Conservation (phyloP, 2,113 vertebrate genomes). For the Trichomycterus rosablanca region DNA sequence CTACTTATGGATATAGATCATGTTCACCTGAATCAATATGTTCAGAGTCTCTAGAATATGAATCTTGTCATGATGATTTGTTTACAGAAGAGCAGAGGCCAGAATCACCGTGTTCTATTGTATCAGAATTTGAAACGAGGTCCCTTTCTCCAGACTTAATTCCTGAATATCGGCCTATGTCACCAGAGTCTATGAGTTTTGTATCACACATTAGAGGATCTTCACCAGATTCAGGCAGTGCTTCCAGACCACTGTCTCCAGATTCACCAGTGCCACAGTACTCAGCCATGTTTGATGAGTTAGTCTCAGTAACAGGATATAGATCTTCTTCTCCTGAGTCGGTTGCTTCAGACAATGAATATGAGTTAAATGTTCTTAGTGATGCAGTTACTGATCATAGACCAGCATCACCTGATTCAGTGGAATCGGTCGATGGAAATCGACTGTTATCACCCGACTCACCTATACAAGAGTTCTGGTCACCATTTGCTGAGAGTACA, state of each 20-base stretch:
- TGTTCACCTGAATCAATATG: constrained; percentile 29
- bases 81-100: constrained; percentile 23
- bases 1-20: background rate
- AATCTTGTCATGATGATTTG: background rate
- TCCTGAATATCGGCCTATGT: constrained; percentile 31
- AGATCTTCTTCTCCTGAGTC: constrained; percentile 41
- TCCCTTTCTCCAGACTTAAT: too few relatives aligned
- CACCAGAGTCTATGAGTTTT: constrained; percentile 16
- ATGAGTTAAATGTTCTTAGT: constrained; percentile 16
- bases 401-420: constrained; percentile 43
- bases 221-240: constrained; percentile 28
- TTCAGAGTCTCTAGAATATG: constrained; percentile 26
- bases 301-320: background rate
- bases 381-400: background rate
- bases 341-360: constrained; percentile 40
- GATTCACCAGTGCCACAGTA: constrained; percentile 45
- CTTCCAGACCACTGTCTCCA: constrained; percentile 9
- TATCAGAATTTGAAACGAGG: too few relatives aligned
- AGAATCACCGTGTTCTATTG: constrained; percentile 42
- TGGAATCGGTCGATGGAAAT: constrained; percentile 25
- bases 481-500: background rate
- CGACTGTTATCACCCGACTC: constrained; percentile 46
- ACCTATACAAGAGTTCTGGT: constrained; percentile 38
- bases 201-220: constrained; percentile 25
- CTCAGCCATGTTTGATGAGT: constrained; percentile 10